These are phyloP conservation scores for Elanus axillaris DNA, from an alignment of 2,113 vertebrate species.

Conservation along the genomic window DNA sequence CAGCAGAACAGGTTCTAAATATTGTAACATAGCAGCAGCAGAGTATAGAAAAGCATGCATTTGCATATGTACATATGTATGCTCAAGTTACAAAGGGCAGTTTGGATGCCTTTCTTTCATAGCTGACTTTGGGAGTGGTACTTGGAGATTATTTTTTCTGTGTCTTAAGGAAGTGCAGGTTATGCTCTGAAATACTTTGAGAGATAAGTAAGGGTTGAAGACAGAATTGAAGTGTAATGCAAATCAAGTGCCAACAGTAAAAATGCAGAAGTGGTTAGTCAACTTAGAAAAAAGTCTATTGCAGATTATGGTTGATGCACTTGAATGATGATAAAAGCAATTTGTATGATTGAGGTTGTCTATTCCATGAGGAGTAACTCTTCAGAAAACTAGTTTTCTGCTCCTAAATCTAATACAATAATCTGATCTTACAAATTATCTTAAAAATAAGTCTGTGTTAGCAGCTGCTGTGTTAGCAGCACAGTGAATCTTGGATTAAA, in stretches of 20 bases:
- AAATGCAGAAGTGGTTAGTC: not conserved
- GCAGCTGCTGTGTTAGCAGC: not conserved
- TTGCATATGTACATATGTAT: fast-evolving
- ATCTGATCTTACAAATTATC: not conserved
- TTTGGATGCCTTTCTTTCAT: not conserved
- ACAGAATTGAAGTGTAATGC: not conserved
- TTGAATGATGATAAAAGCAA: not conserved
- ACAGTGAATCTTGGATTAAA: not conserved
- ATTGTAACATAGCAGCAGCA: fast-evolving
- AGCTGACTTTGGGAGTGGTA: not conserved
- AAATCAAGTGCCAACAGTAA: not conserved
- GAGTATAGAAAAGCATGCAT: no score
- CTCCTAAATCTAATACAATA: not conserved
- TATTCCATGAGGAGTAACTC: not conserved
- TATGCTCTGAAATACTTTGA: not conserved
- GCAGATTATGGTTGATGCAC: not conserved
- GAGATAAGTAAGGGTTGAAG: not conserved
- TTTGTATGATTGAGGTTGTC: not conserved
- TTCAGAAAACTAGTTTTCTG: not conserved
- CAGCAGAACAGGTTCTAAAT: not conserved
- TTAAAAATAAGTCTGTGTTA: not conserved
- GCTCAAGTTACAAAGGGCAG: not conserved
- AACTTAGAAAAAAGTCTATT: not conserved
- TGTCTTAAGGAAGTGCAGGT: not conserved
- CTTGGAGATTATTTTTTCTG: not conserved